Conservation (phyloP, 2,888 invertebrate species). For the Drosophila subquinaria region DNA sequence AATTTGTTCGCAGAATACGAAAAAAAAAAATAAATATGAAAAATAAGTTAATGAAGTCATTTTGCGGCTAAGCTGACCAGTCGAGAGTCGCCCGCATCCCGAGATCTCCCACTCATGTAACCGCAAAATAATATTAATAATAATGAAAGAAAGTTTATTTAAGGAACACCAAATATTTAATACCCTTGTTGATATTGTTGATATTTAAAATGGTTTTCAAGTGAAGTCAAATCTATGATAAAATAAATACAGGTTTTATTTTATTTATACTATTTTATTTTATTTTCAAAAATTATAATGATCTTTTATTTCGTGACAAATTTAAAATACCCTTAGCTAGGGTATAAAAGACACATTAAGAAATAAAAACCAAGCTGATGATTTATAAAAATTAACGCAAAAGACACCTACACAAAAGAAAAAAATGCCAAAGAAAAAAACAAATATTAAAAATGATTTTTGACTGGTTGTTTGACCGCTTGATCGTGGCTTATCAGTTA, state of each 20-base stretch:
- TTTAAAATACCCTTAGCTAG: slow-evolving; percentile 12
- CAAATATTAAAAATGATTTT: slow-evolving; percentile 2
- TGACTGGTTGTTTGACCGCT: slow-evolving; percentile 5
- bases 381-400: slow-evolving; percentile 60
- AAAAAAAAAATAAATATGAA: slow-evolving; percentile 54
- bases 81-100: slow-evolving; percentile 28
- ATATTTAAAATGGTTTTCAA: no score
- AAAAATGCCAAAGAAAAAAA: background rate
- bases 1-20: slow-evolving; percentile 74
- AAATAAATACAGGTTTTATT: no score
- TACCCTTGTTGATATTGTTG: background rate
- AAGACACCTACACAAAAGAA: slow-evolving; percentile 55
- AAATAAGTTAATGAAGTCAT: slow-evolving; percentile 77
- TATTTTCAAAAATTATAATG: no score
- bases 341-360: slow-evolving; percentile 14
- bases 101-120: slow-evolving; percentile 3
- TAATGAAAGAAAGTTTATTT: background rate
- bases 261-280: no score
- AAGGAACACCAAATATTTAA: background rate
- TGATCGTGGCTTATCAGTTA: slow-evolving; percentile 44
- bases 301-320: background rate
- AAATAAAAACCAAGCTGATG: slow-evolving; percentile 57
- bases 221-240: no score
- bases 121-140: slow-evolving; percentile 5
- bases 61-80: slow-evolving; percentile 66